phyloP scores from a whole-genome alignment of 2,113 vertebrate species.

The Azemiops feae region DNA sequence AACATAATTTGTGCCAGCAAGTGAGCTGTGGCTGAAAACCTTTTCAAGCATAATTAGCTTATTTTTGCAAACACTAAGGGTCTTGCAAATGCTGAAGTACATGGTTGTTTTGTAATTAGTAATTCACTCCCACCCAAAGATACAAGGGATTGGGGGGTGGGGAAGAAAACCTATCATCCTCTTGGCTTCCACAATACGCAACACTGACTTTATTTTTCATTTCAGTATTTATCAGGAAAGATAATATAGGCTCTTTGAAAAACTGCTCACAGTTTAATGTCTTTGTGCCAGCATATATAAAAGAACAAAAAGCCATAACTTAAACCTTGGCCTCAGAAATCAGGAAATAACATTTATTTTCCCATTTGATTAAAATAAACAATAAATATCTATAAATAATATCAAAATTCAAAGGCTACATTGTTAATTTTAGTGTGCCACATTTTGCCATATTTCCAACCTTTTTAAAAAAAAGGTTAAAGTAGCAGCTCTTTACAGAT shows the following conservation, averaged over 20 bases:
- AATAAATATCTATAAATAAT: slow-evolving; percentile 45
- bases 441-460: slow-evolving; percentile 55
- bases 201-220: slow-evolving; percentile 52
- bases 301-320: slow-evolving; percentile 33
- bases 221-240: slow-evolving; percentile 47
- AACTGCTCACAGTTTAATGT: slow-evolving; percentile 52
- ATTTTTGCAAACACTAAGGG: slow-evolving; percentile 43
- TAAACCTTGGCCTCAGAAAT: slow-evolving; percentile 47
- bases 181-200: slow-evolving; percentile 20
- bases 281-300: slow-evolving; percentile 38
- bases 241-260: slow-evolving; percentile 50
- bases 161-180: slow-evolving; percentile 46
- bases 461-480: slow-evolving; percentile 41
- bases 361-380: slow-evolving; percentile 55
- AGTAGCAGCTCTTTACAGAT: slow-evolving; percentile 30
- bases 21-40: slow-evolving; percentile 3
- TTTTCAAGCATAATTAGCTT: slow-evolving; percentile 41
- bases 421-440: slow-evolving; percentile 57
- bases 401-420: slow-evolving; percentile 44
- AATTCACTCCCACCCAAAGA: slow-evolving; percentile 1
- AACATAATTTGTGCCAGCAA: slow-evolving; percentile 27
- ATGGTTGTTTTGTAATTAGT: slow-evolving; percentile 31
- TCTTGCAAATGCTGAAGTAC: slow-evolving; percentile 12
- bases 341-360: slow-evolving; percentile 61
- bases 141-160: background rate